These are phyloP conservation scores for Drosophila paranaensis DNA, from an alignment of 2,888 invertebrate genomes.

Conservation along the genomic window DNA sequence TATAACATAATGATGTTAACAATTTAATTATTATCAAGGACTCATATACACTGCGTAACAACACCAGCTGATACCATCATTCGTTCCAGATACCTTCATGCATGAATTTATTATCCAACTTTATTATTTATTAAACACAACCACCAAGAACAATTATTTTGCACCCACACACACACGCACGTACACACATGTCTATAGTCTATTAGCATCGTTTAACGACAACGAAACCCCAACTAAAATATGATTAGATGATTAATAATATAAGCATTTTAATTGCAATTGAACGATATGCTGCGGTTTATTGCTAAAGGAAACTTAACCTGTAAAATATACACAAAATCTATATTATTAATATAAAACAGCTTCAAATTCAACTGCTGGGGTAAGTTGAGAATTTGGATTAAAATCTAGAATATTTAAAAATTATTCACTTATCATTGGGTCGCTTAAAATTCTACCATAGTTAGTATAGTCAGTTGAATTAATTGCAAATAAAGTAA, in stretches of 20 bases:
- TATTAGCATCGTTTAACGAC: slow-evolving; percentile 66
- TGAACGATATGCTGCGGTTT: background rate
- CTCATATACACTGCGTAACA: slow-evolving; percentile 9
- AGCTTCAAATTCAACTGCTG: background rate
- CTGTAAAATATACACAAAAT: background rate
- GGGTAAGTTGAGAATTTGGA: background rate
- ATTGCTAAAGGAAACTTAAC: background rate
- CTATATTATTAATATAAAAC: background rate
- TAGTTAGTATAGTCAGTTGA: background rate
- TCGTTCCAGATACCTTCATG: slow-evolving; percentile 14
- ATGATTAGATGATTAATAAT: slow-evolving; percentile 54
- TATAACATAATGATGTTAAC: slow-evolving; percentile 44
- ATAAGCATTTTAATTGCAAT: slow-evolving; percentile 48
- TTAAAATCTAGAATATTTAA: too few species aligned
- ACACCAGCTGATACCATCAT: slow-evolving; percentile 16
- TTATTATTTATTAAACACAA: slow-evolving; percentile 68
- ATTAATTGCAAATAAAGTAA: background rate
- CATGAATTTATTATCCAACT: slow-evolving; percentile 20
- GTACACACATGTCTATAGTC: slow-evolving; percentile 50
- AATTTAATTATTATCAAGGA: slow-evolving; percentile 21
- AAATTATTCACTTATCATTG: too few species aligned
- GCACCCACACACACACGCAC: slow-evolving; percentile 31
- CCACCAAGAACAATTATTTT: slow-evolving; percentile 36
- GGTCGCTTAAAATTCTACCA: background rate
- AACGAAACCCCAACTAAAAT: slow-evolving; percentile 63